Evolutionary conservation across 2,797 vertebrate species (phyloP).

Genomic region (Syndactyla subalaris): DNA sequence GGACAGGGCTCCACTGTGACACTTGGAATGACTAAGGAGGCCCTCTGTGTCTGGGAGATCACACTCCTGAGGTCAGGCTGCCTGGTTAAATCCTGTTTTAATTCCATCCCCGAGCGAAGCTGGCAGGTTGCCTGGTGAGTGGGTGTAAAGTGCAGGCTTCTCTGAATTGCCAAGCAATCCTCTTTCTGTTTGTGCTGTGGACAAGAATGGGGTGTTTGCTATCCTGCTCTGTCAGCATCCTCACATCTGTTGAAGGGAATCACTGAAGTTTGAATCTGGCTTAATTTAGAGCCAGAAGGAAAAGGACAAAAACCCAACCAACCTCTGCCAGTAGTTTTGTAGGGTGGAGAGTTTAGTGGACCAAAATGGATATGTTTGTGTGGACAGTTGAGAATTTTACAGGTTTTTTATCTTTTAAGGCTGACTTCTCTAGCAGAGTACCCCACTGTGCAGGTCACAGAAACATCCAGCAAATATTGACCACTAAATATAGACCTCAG

Average conservation of each 20-base stretch:
- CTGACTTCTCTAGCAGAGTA: neutral
- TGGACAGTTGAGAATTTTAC: neutral
- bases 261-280: neutral
- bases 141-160: constrained; percentile 38
- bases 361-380: neutral
- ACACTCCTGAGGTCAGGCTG: constrained; percentile 36
- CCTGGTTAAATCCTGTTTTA: constrained; percentile 38
- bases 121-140: constrained; percentile 46
- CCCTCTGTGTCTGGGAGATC: constrained; percentile 19
- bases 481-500: constrained; percentile 50
- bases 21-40: constrained; percentile 13
- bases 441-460: neutral
- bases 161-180: constrained; percentile 21
- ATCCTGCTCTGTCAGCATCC: neutral
- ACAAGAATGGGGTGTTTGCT: constrained; percentile 11
- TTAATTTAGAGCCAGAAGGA: neutral
- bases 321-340: neutral
- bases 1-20: neutral
- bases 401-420: neutral
- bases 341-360: neutral
- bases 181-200: neutral
- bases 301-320: neutral
- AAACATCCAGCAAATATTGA: constrained; percentile 37
- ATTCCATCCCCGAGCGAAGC: constrained; percentile 1
- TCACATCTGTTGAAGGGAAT: neutral